Percentiles rank a stretch among this genome's conserved stretches.
phyloP scores from a whole-genome alignment of 2,113 vertebrate species.

The Bufo bufo region DNA sequence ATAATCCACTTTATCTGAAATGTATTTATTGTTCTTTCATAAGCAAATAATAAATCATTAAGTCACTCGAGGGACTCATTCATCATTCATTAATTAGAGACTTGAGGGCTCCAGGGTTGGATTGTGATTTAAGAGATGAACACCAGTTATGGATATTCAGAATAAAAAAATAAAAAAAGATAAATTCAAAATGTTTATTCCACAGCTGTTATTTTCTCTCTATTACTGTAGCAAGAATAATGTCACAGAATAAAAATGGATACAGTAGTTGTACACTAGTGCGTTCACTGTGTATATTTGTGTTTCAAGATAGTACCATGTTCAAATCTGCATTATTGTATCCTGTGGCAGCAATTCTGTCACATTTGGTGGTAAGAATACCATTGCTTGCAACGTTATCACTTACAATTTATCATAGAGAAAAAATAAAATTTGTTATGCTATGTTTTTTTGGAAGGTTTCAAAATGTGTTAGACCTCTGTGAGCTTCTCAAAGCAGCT shows the following conservation, averaged over 20 bases:
- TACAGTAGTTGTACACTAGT: not conserved
- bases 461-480: no score
- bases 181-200: not conserved
- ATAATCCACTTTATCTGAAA: not conserved
- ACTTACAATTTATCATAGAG: no score
- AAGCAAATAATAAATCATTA: conserved; percentile 37
- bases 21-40: conserved; percentile 33
- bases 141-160: not conserved
- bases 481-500: no score
- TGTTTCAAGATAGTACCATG: not conserved
- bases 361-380: no score
- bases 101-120: not conserved
- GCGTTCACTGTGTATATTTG: not conserved
- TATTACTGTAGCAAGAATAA: not conserved
- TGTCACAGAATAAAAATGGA: not conserved
- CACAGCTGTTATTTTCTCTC: conserved; percentile 2
- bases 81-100: conserved; percentile 37
- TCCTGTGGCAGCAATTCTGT: no score
- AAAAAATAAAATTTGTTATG: no score
- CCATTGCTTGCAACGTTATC: no score
- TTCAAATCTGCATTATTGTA: no score
- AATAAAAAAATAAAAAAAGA: conserved; percentile 4
- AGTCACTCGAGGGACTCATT: conserved; percentile 18
- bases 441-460: no score
- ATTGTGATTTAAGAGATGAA: conserved; percentile 14